These are phyloP conservation scores for Pilophorus perplexus DNA, from an alignment of 2,888 invertebrate species.

Conservation along the genomic window DNA sequence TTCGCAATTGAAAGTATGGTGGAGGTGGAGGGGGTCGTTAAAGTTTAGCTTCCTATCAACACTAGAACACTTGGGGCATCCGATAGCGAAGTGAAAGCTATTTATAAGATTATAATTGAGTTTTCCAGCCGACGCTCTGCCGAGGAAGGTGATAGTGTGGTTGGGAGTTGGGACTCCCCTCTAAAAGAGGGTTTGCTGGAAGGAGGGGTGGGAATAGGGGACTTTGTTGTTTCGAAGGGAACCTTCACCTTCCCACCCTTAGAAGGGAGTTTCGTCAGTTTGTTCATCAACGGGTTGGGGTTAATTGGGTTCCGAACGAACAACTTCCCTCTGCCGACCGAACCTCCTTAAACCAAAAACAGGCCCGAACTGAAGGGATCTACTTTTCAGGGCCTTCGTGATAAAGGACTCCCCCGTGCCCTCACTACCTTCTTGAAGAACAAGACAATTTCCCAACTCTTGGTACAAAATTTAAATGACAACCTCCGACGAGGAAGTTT, in stretches of 20 bases:
- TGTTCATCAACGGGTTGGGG: constrained; percentile 23
- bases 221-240: constrained; percentile 25
- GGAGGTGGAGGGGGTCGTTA: constrained; percentile 10
- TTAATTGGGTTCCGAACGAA: constrained; percentile 22
- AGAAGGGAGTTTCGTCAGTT: constrained; percentile 24
- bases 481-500: too few species aligned
- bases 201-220: not conserved
- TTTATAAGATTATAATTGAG: constrained; percentile 31
- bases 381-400: too few species aligned
- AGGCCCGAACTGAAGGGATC: too few species aligned
- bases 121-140: constrained; percentile 23
- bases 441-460: too few species aligned
- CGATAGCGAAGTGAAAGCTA: constrained; percentile 26
- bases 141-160: constrained; percentile 17
- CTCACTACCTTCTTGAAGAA: too few species aligned
- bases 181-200: too few species aligned
- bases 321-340: not conserved
- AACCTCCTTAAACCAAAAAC: too few species aligned
- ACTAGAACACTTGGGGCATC: constrained; percentile 25
- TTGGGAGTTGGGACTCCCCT: not conserved
- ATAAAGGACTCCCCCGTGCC: too few species aligned
- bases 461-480: too few species aligned
- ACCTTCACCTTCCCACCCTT: too few species aligned
- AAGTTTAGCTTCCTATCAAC: constrained; percentile 23
- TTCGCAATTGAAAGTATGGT: constrained; percentile 4